Conservation (phyloP, 2,113 vertebrate genomes). For the Neopipo cinnamomea region DNA sequence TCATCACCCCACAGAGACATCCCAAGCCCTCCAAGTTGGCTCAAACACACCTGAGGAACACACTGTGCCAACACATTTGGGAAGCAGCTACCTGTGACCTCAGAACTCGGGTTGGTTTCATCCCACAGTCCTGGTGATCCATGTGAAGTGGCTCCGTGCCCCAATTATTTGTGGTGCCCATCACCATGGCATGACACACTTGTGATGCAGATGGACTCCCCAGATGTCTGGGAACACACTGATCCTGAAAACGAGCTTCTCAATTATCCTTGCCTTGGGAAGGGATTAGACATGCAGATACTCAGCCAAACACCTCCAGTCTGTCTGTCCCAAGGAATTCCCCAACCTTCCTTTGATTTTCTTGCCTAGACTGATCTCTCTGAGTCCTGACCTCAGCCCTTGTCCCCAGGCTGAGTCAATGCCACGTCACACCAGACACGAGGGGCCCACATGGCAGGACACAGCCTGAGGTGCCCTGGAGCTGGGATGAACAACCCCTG, state of each 20-base stretch:
- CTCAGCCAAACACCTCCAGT: neutral
- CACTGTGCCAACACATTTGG: neutral
- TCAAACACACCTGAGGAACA: neutral
- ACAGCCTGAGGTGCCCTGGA: neutral
- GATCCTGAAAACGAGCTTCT: neutral
- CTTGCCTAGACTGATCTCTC: neutral
- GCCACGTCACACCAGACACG: neutral
- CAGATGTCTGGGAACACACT: neutral
- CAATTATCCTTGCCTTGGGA: neutral
- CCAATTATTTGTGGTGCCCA: neutral
- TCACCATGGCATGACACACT: rapidly evolving
- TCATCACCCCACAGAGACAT: neutral
- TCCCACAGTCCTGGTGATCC: rapidly evolving
- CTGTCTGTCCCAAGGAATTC: neutral
- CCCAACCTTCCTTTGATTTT: neutral
- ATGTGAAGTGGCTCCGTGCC: neutral
- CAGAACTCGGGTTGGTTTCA: neutral
- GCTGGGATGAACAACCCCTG: neutral
- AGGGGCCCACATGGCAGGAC: constrained; percentile 41
- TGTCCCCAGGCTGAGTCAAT: neutral
- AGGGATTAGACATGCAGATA: neutral
- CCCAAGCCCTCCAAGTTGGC: neutral
- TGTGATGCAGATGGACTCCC: neutral
- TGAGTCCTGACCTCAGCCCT: neutral
- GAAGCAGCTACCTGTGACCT: neutral